Percentiles rank a stretch among this genome's conserved stretches.
Conservation (phyloP, 2,888 invertebrate species). For the Epicampocera succincta region DNA sequence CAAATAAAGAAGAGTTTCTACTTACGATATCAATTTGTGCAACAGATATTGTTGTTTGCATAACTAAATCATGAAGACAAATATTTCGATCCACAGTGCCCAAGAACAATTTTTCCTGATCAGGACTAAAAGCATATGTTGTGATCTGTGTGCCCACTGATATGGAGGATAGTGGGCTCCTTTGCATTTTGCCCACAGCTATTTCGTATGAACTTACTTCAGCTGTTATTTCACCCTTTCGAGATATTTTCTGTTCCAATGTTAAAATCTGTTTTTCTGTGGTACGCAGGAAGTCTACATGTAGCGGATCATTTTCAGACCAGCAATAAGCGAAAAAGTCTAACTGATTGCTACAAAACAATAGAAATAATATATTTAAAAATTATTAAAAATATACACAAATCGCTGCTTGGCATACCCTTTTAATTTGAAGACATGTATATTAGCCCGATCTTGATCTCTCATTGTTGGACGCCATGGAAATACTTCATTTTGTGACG, state of each 20-base stretch:
- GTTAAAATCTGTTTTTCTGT: conserved; percentile 88
- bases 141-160: conserved; percentile 87
- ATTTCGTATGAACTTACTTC: conserved; percentile 87
- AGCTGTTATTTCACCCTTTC: conserved; percentile 87
- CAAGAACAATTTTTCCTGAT: conserved; percentile 88
- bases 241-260: conserved; percentile 90
- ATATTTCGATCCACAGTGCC: conserved; percentile 94
- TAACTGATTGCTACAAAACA: conserved; percentile 84
- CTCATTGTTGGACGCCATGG: conserved; percentile 94
- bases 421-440: conserved; percentile 89
- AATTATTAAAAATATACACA: conserved; percentile 51
- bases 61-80: conserved; percentile 88
- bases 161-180: conserved; percentile 86
- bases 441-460: conserved; percentile 93
- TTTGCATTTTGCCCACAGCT: conserved; percentile 83
- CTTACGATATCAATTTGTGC: conserved; percentile 90
- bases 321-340: conserved; percentile 90
- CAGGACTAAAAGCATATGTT: conserved; percentile 86
- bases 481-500: conserved; percentile 92
- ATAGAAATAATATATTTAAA: conserved; percentile 72
- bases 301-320: conserved; percentile 94
- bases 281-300: conserved; percentile 88
- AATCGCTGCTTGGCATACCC: conserved; percentile 82
- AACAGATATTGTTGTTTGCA: conserved; percentile 88
- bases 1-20: conserved; percentile 64